Base-by-base conservation (phyloP, 2,888 invertebrate genomes). In the Apantesis nais region DNA sequence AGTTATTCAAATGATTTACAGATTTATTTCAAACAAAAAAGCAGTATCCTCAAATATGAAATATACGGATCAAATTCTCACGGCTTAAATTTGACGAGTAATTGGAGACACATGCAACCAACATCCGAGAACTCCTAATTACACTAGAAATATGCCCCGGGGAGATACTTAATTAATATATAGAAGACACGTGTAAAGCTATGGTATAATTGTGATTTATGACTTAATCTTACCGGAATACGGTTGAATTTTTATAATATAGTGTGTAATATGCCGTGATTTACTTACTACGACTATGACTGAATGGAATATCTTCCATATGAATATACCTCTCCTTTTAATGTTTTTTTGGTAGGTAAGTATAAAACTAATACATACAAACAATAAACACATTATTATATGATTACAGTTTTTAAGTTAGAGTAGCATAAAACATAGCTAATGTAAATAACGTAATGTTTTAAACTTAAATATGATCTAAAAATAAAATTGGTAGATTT, bases 101-200 rank as follows among this genome's bases (percentile, higher is more conserved):
- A 91, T 90, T 91, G 86, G 86, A 86, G 86, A 85, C 91, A 91
- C 79, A 90, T 91, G 90, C 81, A 74, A 48, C 63, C 70, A 76
- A 73, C 74, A 75, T 80, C 78, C 81, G 75, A 78, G 84, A 83
- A 81, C 83, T 78, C 83, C 86, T 89, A 90, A 92, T 91, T 90
- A 91, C 85, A 75, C 80, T 85, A 86, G 86, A 90, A 91, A 90
- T 90, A 90, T 90, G 80, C 84, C 84, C 85, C 78, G 12, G 74
- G 85, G 85, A 87, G 86, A 86, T 86, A 87, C 86, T 85, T 88
- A 90, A 89, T 88, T 87, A 88, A 86, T 86, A 87, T 84, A 89
- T 88, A 79, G 85, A 75, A 76, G 77, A 79, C 90, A 90, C 86
- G 87, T 89, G 90, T 87, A 82, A 78, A 79, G 80, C 81, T 72